These are phyloP conservation scores for Rotaria socialis DNA, from an alignment of 2,888 invertebrate genomes.

Conservation along the genomic window DNA sequence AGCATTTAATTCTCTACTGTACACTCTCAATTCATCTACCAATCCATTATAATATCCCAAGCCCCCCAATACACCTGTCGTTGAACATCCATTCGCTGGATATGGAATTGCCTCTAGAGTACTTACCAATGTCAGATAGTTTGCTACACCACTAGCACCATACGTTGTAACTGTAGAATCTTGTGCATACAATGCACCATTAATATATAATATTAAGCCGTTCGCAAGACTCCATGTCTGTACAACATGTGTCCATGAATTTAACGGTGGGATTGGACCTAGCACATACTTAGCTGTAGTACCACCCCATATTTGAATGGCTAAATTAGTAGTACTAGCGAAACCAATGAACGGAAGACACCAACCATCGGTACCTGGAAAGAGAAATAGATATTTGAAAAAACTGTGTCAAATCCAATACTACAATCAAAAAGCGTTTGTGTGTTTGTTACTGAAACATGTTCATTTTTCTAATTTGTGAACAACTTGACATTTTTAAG, in stretches of 20 bases:
- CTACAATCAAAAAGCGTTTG: no score
- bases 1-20: slow-evolving; percentile 3
- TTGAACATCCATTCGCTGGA: background rate
- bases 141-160: background rate
- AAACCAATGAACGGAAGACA: slow-evolving; percentile 1
- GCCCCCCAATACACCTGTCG: background rate
- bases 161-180: background rate
- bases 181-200: background rate
- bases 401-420: background rate
- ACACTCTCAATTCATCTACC: background rate
- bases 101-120: slow-evolving; percentile 11
- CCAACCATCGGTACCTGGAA: background rate
- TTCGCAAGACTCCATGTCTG: background rate
- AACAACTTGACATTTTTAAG: no score
- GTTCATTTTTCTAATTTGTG: no score
- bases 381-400: background rate
- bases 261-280: background rate
- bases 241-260: slow-evolving; percentile 3
- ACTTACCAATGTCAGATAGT: background rate
- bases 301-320: slow-evolving; percentile 9
- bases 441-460: no score
- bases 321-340: background rate
- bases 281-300: background rate
- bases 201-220: background rate
- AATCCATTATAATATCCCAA: background rate